These are phyloP conservation scores for Amniataba percoides DNA, from an alignment of 2,797 vertebrate species.

Conservation along the genomic window DNA sequence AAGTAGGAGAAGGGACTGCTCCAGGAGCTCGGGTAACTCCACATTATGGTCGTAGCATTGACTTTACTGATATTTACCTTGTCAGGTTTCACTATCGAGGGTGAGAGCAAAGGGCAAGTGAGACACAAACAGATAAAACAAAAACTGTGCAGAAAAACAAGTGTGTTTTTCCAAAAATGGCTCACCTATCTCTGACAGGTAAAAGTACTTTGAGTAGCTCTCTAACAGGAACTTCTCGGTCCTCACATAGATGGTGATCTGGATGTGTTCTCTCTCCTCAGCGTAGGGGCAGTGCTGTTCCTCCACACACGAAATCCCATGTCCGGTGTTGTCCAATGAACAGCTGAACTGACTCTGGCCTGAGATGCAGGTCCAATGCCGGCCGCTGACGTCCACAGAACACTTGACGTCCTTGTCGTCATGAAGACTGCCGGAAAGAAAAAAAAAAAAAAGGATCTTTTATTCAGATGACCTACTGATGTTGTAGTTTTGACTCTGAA, in stretches of 20 bases:
- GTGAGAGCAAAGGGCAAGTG: not conserved
- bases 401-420: slow-evolving; percentile 9
- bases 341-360: slow-evolving; percentile 71
- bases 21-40: slow-evolving; percentile 84
- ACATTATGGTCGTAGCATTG: slow-evolving; percentile 68
- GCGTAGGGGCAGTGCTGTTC: slow-evolving; percentile 74
- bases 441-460: not conserved
- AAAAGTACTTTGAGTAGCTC: slow-evolving; percentile 72
- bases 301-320: slow-evolving; percentile 73
- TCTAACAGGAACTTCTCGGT: slow-evolving; percentile 75
- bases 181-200: slow-evolving; percentile 83
- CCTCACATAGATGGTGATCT: slow-evolving; percentile 68
- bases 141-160: not conserved
- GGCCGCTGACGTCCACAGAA: slow-evolving; percentile 38
- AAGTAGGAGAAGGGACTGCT: slow-evolving; percentile 83
- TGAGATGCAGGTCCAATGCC: slow-evolving; percentile 69
- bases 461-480: not conserved
- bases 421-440: slow-evolving; percentile 21
- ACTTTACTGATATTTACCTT: slow-evolving; percentile 68
- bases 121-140: not conserved
- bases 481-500: not conserved
- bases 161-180: no score
- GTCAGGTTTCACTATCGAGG: slow-evolving; percentile 82
- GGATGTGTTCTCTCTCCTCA: slow-evolving; percentile 76
- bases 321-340: slow-evolving; percentile 58